Base-by-base conservation (phyloP, 2,888 invertebrate species). In the Athripsodes cinereus region DNA sequence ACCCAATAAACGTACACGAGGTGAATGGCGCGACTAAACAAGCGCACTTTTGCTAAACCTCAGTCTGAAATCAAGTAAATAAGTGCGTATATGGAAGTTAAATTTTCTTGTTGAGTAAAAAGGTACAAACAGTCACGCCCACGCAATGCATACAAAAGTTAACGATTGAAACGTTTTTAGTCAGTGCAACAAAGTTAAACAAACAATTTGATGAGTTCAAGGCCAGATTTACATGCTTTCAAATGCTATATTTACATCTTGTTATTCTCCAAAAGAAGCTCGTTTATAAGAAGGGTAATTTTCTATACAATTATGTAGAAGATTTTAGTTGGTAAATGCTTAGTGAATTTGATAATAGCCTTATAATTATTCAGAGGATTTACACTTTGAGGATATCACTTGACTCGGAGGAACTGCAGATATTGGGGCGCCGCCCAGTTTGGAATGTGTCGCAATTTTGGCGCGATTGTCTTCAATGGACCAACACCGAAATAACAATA, bases 371-470 rank as follows among this genome's bases (percentile, higher is more conserved):
- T 48, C 6, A 11, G 40, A 40, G 26, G 22, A 50, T 50, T 50
- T 26, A 50, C 22, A 6, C 26, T 18, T 3, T 18, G 26, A 46
- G 20, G 22, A 56, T 51, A 49, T 26, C 52, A 50, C 21, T 57
- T 20, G 52, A 21, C 57, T 22, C 52, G 50, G 52, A 52, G 55
- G 55, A 55, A 59, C 52, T 59, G 55, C 59, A 54, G 59, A 59
- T 59, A 59, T 55, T 55, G 22, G 59, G 59, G 49, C 55, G 49
- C 48, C 55, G 55, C 55, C 55, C 55, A 48, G 18, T 31, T 26
- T 34, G 48, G 58, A 51, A 53, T 53, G 52, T 55, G 52, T 59
- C 55, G 55, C 55, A 55, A 59, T 59, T 59, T 55, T 26, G 47
- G 52, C 31, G 22, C 18, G 56, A 52, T 56, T 56, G 55, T 55